Evolutionary conservation across 2,113 vertebrate genomes (phyloP), one percentile per base, ranked within the genome.

Genomic region (Urocolius indicus): DNA sequence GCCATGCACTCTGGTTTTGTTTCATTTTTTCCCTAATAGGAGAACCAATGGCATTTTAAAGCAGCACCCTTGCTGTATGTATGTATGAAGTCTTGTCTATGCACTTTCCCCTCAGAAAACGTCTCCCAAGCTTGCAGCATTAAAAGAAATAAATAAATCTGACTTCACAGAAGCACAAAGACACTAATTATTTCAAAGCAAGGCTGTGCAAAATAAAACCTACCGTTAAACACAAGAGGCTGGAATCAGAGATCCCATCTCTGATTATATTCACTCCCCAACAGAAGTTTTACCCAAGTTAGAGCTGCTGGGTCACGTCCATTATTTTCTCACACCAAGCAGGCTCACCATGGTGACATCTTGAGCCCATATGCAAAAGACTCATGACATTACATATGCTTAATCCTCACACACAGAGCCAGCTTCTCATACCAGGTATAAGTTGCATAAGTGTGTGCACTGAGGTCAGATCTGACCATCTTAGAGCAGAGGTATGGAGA

Each of bases 31-130:
- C 20, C 38, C 41, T 82, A 74, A 36, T 36, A 71, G 46, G 16
- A 20, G n/a, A 94, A 79, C 17, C 62, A 82, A 66, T 95, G 94
- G 89, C 89, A 95, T 94, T 95, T 95, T 73, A 94, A 88, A 93
- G 81, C 66, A 93, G 62, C 77, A 91, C 74, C 34, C 91, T 79
- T 82, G 34, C 89, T 78, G 18, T 8, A 65, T n/a, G 49, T 58
- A 41, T 41, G 12, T 41, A 41, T 41, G 38, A 89, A 87, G 41
- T 87, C 62, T 62, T 54, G 66, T 38, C 93, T 89, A 32, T 89
- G 87, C 81, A 82, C 81, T 84, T 94, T 93, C 84, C 84, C 73
- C 81, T 89, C 82, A 96, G 69, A 94, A 96, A 96, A 89, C 0
- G 5, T 65, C 93, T 91, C 89, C 80, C 5, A 13, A 78, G 87